Base-by-base conservation (phyloP, 1,140 invertebrate genomes). In the Dufourea novaeangliae region DNA sequence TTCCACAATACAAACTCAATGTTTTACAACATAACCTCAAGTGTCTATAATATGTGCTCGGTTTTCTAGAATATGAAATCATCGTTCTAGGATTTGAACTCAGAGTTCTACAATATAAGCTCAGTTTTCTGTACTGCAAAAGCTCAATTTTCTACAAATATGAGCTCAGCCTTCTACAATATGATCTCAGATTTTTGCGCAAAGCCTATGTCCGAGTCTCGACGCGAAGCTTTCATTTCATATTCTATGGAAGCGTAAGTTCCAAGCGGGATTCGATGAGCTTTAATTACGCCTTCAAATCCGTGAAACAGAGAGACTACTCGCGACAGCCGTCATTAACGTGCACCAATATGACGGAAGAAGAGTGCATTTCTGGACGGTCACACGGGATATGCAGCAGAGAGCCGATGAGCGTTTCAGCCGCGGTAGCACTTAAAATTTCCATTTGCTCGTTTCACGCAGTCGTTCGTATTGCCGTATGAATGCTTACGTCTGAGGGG, bases 401-500 rank as follows among this genome's bases (percentile, higher is more conserved):
- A n/a, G 59, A 46, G 64, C 56, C 61, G n/a, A 44, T 41, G 46
- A 75, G 59, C 59, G 79, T 82, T 83, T 78, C 74, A 68, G 44
- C 52, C 73, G 67, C 73, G 68, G 70, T 57, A 66, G 82, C 86
- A 85, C 82, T 87, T 86, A 87, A 86, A 87, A 84, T 87, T 87
- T 84, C 86, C 86, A 87, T 87, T 87, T 84, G 39, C 81, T 70
- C 72, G 75, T 56, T 63, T 76, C 66, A 83, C 71, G 61, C 77
- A 62, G 61, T 20, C 46, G 62, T 75, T 86, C 74, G 71, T 84
- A 75, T 79, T 54, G 81, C 44, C 56, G 69, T 54, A 25, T 56
- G 46, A 76, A 86, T 69, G 75, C 69, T 80, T 75, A 50, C 32
- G 64, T 64, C 67, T 52, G 57, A 34, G 37, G 41, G 52, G 14